A percentile compares a stretch with the other conserved stretches of the same genome.
Conservation (phyloP, 2,888 invertebrate species). For the Volucella inflata region DNA sequence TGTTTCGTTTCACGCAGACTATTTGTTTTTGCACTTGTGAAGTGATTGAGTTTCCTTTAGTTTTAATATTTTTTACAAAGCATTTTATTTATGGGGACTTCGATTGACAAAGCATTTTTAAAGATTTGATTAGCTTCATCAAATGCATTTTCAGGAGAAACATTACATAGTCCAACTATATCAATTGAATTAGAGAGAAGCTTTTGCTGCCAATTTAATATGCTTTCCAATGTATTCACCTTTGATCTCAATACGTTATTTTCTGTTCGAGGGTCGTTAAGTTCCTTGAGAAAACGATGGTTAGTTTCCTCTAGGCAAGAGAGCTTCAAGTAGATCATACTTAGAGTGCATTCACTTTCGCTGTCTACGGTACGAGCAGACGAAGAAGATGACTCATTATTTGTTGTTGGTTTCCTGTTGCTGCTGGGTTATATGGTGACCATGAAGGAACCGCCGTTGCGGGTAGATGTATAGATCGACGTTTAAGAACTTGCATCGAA, state of each 20-base stretch:
- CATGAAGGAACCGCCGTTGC: background rate
- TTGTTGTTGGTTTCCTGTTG: background rate
- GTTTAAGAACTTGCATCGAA: too few relatives aligned
- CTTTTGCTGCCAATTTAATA: slow-evolving; percentile 2
- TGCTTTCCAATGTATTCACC: slow-evolving; percentile 11
- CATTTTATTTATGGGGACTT: background rate
- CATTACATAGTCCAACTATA: background rate
- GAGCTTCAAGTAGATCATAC: slow-evolving; percentile 2
- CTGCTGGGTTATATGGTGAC: background rate
- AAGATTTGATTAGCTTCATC: background rate
- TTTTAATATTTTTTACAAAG: background rate
- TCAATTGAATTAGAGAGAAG: background rate
- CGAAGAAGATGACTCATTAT: too few relatives aligned
- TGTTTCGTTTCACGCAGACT: slow-evolving; percentile 5
- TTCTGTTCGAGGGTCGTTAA: background rate
- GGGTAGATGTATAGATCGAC: slow-evolving; percentile 6
- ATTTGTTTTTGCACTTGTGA: background rate
- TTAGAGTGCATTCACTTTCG: slow-evolving; percentile 11
- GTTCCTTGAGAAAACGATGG: background rate
- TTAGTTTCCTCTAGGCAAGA: slow-evolving; percentile 5
- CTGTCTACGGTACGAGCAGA: background rate
- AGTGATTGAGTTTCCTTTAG: background rate
- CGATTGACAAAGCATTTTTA: slow-evolving; percentile 1
- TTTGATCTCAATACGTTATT: background rate
- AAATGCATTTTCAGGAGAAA: background rate